These are phyloP conservation scores for Pocillopora verrucosa DNA, from an alignment of 64 coral and sea anemone genomes.

Conservation along the genomic window DNA sequence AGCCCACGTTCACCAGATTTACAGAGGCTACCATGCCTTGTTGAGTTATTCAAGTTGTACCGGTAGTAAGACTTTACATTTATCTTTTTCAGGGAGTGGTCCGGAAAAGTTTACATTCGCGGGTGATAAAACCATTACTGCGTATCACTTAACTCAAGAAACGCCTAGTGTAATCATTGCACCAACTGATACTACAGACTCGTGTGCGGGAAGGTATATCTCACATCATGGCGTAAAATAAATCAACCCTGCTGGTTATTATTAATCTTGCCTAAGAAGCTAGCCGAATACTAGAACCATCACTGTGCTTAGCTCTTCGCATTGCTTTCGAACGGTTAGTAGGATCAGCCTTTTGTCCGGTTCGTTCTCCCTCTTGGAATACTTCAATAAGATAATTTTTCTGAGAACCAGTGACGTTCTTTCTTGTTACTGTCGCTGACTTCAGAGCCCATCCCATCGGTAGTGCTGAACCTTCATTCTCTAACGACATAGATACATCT, in stretches of 20 bases:
- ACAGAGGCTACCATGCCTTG: not conserved
- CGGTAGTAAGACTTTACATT: not conserved
- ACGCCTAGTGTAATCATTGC: not conserved
- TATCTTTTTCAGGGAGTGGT: not conserved
- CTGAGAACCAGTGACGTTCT: not conserved
- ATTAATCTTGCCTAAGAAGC: too few species aligned
- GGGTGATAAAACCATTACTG: not conserved
- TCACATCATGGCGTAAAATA: too few species aligned
- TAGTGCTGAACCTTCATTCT: conserved; percentile 12
- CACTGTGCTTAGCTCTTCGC: too few species aligned
- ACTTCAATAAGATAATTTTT: too few species aligned
- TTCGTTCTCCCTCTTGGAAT: too few species aligned
- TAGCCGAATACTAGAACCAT: too few species aligned
- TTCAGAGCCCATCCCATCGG: conserved; percentile 60
- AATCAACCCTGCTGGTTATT: too few species aligned
- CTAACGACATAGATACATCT: not conserved
- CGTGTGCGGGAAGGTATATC: too few species aligned
- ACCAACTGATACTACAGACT: not conserved
- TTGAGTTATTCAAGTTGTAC: too few species aligned
- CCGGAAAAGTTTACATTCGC: not conserved
- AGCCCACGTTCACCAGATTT: not conserved
- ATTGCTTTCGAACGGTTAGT: too few species aligned
- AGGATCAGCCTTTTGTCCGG: too few species aligned
- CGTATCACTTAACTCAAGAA: not conserved
- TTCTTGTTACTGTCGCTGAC: conserved; percentile 21